Evolutionary conservation across 2,113 vertebrate genomes (phyloP), one percentile per base, ranked within the genome.

Genomic region (Daphoenositta chrysoptera): DNA sequence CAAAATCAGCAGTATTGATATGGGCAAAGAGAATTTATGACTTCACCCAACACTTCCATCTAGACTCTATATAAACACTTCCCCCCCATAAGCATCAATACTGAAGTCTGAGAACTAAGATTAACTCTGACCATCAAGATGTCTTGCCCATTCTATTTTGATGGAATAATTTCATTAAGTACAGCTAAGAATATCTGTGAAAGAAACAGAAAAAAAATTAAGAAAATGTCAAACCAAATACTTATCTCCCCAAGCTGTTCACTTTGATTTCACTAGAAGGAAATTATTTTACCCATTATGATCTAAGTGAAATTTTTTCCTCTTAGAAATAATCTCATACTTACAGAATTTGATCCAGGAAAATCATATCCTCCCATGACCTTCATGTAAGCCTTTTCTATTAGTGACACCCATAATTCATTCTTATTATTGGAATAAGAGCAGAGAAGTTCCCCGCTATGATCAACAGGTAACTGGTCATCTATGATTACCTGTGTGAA

Each of bases 361-460:
- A 99, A 99, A 97, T 99, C 99, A 85, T 99, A 99, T 83, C 99
- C 99, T 83, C 99, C 99, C 99, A 99, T 99, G 91, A 99, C 99
- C 92, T 99, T 99, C 99, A 99, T 99, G 97, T 99, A 99, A n/a
- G 99, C 99, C 87, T 99, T 99, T 96, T 99, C 99, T 91, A 99
- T 99, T 72, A 99, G 98, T 0, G 99, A 99, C 20, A 99, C 99
- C 99, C 99, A 99, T 45, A 99, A 95, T 97, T 99, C 99, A 89
- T 99, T 99, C 96, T 98, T 98, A 93, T 99, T 99, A 97, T 99
- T 99, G 82, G 99, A 99, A 47, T 99, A 99, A 57, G 99, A 99
- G 88, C 99, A 99, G 35, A 99, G 98, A 94, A 99, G 97, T 95
- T 99, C 99, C 61, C 99, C 99, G 20, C 98, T 98, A n/a, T 98